Evolutionary conservation across 2,888 invertebrate species (phyloP).

Genomic region (Lucinisca nassula): DNA sequence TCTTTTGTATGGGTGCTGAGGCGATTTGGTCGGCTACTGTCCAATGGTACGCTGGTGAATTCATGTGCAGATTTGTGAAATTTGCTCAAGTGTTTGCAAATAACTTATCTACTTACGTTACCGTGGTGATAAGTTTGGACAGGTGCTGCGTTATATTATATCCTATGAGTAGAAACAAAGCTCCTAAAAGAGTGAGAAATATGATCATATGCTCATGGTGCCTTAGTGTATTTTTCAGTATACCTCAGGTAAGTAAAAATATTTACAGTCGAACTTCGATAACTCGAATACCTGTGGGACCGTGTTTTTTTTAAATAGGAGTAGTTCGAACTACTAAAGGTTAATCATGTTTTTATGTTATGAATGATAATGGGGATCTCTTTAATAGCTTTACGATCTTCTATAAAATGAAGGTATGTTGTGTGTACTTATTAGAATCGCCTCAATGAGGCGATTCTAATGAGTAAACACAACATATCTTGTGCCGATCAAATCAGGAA

Average conservation of each 20-base stretch:
- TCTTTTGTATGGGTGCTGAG: conserved; percentile 94
- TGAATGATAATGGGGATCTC: background rate
- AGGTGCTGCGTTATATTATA: conserved; percentile 93
- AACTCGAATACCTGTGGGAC: no score
- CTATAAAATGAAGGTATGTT: no score
- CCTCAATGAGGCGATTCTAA: no score
- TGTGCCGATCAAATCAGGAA: no score
- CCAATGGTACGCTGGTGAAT: conserved; percentile 94
- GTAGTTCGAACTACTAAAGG: no score
- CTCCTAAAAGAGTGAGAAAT: conserved; percentile 90
- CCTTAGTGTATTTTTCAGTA: conserved; percentile 92
- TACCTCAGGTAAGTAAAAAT: conserved; percentile 93
- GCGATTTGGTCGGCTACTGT: conserved; percentile 94
- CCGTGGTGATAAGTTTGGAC: conserved; percentile 95
- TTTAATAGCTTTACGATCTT: no score
- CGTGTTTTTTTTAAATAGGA: no score
- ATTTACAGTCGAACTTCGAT: no score
- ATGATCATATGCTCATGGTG: conserved; percentile 92
- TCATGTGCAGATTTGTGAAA: conserved; percentile 94
- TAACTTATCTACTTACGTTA: conserved; percentile 94
- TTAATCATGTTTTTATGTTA: no score
- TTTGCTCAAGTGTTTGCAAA: conserved; percentile 94
- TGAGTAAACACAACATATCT: no score
- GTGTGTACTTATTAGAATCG: no score
- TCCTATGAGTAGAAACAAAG: conserved; percentile 90